Base-by-base conservation (phyloP, 2,888 invertebrate genomes). In the Octonoba sinensis region DNA sequence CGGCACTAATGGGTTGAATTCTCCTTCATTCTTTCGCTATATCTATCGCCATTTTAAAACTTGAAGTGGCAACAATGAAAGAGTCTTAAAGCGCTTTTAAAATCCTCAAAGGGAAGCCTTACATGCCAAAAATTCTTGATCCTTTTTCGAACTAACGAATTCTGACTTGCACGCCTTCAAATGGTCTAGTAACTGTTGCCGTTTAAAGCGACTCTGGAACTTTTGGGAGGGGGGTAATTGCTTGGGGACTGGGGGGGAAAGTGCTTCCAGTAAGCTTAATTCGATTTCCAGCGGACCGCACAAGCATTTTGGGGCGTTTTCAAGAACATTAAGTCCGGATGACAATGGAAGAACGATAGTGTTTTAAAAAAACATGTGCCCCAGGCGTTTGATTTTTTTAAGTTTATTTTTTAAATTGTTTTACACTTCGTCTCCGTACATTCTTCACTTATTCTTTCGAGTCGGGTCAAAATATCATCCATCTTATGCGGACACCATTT, bases 111-210 rank as follows among this genome's bases (percentile, higher is more conserved):
- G 22, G 36, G 22, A 36, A 62, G 3, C 66, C 73, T 79, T 79
- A 73, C 79, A 79, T 79, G 79, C 79, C 60, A 79, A 73, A 79
- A 79, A 73, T 79, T 73, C 70, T 79, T 79, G 79, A 79, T 79
- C 73, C 73, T 62, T 79, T 69, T 67, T 66, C 67, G 69, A 20
- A 57, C 73, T 79, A 79, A 79, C 79, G 73, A 79, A 79, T 73
- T 79, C 64, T 73, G 79, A 79, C 79, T 79, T 69, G 73, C 73
- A 79, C 73, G 67, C 79, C 67, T 60, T 46, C 46, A 69, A 73
- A 79, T 36, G 36, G 36, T 36, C 36, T 36, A 36, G 36, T 36
- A 67, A 69, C 79, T 79, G 73, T 79, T 79, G 78, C 78, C 66
- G 66, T 67, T 27, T 60, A 60, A 60, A 56, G 46, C 20, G 54